Evolutionary conservation across 2,888 invertebrate genomes (phyloP), one percentile per base, ranked within the genome.

Genomic region (Ichneumon xanthorius): DNA sequence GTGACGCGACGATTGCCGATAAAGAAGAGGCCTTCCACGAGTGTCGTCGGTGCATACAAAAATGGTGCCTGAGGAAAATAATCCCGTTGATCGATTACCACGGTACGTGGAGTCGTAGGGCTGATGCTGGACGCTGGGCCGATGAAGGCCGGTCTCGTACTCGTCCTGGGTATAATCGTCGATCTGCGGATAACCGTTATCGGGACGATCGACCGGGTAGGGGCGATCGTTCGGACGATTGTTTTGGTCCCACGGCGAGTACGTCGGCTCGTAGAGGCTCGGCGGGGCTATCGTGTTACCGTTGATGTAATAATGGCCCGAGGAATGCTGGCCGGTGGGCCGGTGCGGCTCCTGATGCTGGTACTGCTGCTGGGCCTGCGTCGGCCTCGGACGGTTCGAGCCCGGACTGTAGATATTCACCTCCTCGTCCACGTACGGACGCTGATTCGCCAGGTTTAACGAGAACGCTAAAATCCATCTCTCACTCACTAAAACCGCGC

Each of bases 391-490:
- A 83, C 94, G 88, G 19, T 92, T 87, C 65, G 85, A 16, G 1
- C 65, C 80, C 11, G 70, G 67, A 85, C 94, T 90, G 89, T 93
- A 93, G 85, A 94, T 91, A 81, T 90, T 90, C 68, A 94, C 94
- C 86, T 95, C 96, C 61, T 95, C 94, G 92, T 88, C 96, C 94
- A 93, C 94, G 92, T 92, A 93, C 22, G 93, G 92, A 86, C 90
- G 91, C 87, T 93, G 92, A 87, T 93, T 92, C 80, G 89, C 92
- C 90, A 93, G 89, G 89, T 93, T 93, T 89, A 93, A 87, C 88
- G 93, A 89, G 82, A 93, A 91, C 80, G 92, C 92, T 93, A 91
- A 80, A 89, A 89, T 86, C 87, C 87, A 87, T 87, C 88, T 86
- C 81, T 80, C 82, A 86, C 79, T 79, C 70, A 79, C 67, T 80